Evolutionary conservation across 1,140 invertebrate genomes (phyloP).

Genomic region (Hylyphantes graminicola): DNA sequence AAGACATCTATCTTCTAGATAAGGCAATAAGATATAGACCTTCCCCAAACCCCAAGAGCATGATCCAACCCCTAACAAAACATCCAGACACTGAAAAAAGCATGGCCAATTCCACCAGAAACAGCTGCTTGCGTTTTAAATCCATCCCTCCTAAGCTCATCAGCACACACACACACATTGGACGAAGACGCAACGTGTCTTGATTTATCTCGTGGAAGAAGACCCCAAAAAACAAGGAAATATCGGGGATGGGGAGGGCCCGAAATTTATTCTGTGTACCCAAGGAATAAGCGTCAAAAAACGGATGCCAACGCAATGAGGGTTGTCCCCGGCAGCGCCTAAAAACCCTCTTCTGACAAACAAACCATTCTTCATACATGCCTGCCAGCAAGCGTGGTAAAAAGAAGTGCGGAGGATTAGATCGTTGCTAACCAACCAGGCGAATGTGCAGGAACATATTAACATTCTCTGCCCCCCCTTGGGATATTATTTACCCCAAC

Average conservation of each 20-base stretch:
- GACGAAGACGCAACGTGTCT: neutral
- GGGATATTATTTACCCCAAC: conserved; percentile 46
- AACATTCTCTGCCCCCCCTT: conserved; percentile 54
- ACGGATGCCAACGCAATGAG: conserved; percentile 30
- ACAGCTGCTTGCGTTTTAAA: conserved; percentile 30
- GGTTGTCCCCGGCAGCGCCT: conserved; percentile 21
- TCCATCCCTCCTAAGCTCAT: conserved; percentile 17
- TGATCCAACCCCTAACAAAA: neutral
- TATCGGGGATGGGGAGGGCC: neutral
- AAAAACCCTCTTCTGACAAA: conserved; percentile 31
- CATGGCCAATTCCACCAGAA: neutral
- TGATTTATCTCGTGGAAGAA: neutral
- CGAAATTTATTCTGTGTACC: conserved; percentile 53
- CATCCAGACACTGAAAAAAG: neutral
- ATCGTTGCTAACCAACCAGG: conserved; percentile 56
- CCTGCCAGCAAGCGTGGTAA: conserved; percentile 39
- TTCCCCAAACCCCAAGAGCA: too few species aligned
- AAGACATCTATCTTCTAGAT: too few species aligned
- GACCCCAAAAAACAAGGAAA: conserved; percentile 9
- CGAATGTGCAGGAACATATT: conserved; percentile 56
- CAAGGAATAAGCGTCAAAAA: conserved; percentile 53
- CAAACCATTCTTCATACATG: conserved; percentile 47
- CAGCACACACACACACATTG: neutral
- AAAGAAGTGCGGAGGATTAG: conserved; percentile 50
- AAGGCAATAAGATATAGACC: too few species aligned